A percentile compares a stretch with the other conserved stretches of the same genome.
Evolutionary conservation across 2,888 invertebrate species (phyloP).

Genomic region (Drosophila multiciliata): DNA sequence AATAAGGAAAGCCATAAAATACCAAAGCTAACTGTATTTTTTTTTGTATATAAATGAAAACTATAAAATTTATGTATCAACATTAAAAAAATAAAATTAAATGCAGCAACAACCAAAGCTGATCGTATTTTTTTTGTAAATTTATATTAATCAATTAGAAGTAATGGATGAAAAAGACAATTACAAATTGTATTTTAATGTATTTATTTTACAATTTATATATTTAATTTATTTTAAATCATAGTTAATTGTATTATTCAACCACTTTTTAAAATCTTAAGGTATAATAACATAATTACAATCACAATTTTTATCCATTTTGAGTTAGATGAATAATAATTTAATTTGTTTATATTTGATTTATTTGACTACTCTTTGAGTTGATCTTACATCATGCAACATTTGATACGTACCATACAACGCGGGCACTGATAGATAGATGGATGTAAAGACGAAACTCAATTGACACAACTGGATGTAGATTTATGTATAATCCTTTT

Average conservation of each 20-base stretch:
- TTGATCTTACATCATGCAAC: conserved; percentile 29
- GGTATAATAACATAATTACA: no score
- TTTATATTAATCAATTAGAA: background rate
- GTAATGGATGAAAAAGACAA: background rate
- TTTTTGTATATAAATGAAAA: background rate
- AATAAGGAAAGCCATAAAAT: background rate
- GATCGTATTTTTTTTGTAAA: background rate
- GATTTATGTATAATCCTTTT: conserved; percentile 28
- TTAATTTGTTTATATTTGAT: background rate
- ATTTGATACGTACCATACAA: conserved; percentile 66
- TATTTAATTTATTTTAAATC: background rate
- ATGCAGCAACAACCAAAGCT: background rate
- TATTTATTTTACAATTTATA: background rate
- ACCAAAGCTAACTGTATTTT: background rate
- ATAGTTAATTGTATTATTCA: background rate
- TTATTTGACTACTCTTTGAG: background rate
- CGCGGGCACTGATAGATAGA: conserved; percentile 19
- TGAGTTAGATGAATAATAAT: background rate
- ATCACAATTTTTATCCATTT: background rate
- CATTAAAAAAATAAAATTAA: background rate
- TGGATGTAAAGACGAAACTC: background rate
- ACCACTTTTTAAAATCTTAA: background rate
- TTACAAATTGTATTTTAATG: background rate
- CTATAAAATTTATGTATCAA: background rate
- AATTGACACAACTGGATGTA: background rate